Evolutionary conservation across 2,113 vertebrate species (phyloP).

Genomic region (Suricata suricatta): DNA sequence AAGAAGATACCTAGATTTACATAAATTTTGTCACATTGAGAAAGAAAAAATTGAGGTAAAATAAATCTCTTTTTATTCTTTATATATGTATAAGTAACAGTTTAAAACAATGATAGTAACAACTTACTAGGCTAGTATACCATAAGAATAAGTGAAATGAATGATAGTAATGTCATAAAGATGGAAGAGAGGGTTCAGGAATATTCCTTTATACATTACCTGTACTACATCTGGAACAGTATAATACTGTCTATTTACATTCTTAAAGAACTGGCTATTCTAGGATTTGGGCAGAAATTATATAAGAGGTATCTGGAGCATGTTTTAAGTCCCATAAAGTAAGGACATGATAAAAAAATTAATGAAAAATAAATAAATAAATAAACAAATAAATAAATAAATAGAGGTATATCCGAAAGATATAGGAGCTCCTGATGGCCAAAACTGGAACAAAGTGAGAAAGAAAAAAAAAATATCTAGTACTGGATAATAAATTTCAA

Average conservation of each 20-base stretch:
- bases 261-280: neutral
- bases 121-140: neutral
- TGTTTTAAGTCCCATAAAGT: neutral
- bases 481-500: neutral
- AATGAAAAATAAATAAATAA: neutral
- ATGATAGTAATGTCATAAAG: neutral
- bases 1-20: neutral
- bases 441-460: neutral
- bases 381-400: neutral
- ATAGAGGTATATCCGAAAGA: neutral
- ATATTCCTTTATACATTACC: neutral
- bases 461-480: neutral
- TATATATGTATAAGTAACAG: neutral
- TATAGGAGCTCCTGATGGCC: neutral
- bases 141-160: neutral
- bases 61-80: neutral
- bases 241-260: neutral
- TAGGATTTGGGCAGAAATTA: neutral
- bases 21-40: neutral
- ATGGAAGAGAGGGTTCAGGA: neutral
- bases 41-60: neutral
- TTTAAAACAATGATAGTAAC: neutral
- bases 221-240: neutral
- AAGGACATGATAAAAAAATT: neutral
- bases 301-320: neutral